Base-by-base conservation (phyloP, 1,140 invertebrate genomes). In the Bathynomus jamesi region DNA sequence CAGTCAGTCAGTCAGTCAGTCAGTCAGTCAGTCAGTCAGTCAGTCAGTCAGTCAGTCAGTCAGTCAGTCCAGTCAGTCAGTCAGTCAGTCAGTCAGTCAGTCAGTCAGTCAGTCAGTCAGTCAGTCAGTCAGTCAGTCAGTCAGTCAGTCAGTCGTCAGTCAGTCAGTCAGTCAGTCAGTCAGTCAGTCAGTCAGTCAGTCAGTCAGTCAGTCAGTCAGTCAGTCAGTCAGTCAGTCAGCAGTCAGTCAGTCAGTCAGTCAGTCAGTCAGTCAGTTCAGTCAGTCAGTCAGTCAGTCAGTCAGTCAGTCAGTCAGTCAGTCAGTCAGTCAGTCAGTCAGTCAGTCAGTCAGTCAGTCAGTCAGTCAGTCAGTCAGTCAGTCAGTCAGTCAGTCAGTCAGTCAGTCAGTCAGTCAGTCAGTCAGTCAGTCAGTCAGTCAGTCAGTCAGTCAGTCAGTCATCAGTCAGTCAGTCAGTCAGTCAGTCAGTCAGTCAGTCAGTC, bases 11-110 rank as follows among this genome's bases (percentile, higher is more conserved):
- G 21, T 63, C 61, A 63, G 27, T 63, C 61, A 63, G 21, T 63
- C 61, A 63, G 61, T 63, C 61, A 78, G 46, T 78, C 71, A 78
- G 27, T 76, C 75, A 78, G 60, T 66, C 75, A 75, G 60, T 78
- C 75, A 76, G 70, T 76, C 75, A 76, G 76, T 76, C 76, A 78
- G 76, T 78, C 74, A 76, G 74, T 77, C 74, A 75, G 73, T 76
- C 73, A 75, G 65, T 75, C 67, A 77, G 69, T 76, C 74, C 61
- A 63, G 61, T 5, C 61, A 63, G 21, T 28, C 21, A 77, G 32
- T 76, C 74, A 76, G 69, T 76, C 73, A 76, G 67, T 76, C 74
- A 76, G 75, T 76, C 74, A 76, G 74, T 76, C 74, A 76, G 74
- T 76, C 75, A 76, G 74, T 76, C 67, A 76, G 74, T 76, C 74